phyloP scores from a whole-genome alignment of 2,797 vertebrate species.

The Karalla daura region DNA sequence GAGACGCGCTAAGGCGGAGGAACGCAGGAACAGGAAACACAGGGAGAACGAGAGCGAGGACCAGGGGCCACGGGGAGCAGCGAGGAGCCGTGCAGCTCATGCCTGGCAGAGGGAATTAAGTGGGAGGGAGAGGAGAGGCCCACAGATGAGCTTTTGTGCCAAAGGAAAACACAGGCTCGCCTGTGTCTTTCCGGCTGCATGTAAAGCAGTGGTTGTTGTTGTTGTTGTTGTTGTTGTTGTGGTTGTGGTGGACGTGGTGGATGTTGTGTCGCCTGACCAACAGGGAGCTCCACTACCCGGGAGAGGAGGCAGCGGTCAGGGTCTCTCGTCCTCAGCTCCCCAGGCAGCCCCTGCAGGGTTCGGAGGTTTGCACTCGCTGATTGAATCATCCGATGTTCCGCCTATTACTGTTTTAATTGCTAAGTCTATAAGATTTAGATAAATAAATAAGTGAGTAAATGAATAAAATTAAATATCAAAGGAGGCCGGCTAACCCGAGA shows the following conservation, averaged over 20 bases:
- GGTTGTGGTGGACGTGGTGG: slow-evolving; percentile 49
- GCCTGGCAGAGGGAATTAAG: slow-evolving; percentile 57
- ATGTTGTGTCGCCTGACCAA: slow-evolving; percentile 42
- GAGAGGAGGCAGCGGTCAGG: slow-evolving; percentile 19
- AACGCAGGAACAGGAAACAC: slow-evolving; percentile 16
- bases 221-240: slow-evolving; percentile 49
- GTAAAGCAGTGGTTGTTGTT: slow-evolving; percentile 54
- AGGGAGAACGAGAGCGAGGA: slow-evolving; percentile 50
- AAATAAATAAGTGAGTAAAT: neutral
- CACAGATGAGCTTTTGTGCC: slow-evolving; percentile 64
- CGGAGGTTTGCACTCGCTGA: neutral
- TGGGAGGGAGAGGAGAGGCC: slow-evolving; percentile 40
- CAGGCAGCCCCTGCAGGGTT: neutral
- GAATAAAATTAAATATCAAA: neutral
- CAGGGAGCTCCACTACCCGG: slow-evolving; percentile 25
- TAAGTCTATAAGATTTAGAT: neutral
- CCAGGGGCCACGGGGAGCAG: slow-evolving; percentile 37
- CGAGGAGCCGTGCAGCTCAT: slow-evolving; percentile 55
- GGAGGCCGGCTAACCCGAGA: neutral
- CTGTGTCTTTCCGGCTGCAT: slow-evolving; percentile 59
- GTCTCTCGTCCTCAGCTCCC: slow-evolving; percentile 1
- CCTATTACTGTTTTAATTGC: neutral
- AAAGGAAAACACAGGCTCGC: slow-evolving; percentile 51
- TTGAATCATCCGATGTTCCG: neutral
- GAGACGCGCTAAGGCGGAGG: slow-evolving; percentile 14